phyloP scores from a whole-genome alignment of 1,140 invertebrate genomes.

The Drosophila sturtevanti region DNA sequence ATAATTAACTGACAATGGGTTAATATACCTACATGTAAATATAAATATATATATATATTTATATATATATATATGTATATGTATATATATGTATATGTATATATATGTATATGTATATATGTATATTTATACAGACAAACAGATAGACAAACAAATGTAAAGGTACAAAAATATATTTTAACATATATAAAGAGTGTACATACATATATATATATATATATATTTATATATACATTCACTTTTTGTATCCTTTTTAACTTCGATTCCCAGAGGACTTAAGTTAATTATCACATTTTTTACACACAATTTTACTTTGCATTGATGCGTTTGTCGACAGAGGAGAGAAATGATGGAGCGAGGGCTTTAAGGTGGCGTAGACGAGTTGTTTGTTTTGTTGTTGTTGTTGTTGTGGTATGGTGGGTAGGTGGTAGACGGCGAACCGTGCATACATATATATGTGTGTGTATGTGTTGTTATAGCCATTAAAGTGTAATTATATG shows the following conservation, averaged over 20 bases:
- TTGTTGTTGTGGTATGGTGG: neutral
- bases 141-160: constrained; percentile 7
- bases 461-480: constrained; percentile 36
- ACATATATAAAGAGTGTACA: constrained; percentile 9
- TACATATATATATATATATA: constrained; percentile 12
- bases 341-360: neutral
- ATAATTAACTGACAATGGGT: constrained; percentile 79
- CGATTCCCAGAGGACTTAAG: constrained; percentile 73
- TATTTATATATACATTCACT: neutral
- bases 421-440: constrained; percentile 9
- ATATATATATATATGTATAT: neutral
- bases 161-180: neutral
- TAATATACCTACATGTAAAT: constrained; percentile 22
- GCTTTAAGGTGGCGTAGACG: constrained; percentile 1
- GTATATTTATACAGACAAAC: constrained; percentile 28
- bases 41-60: neutral
- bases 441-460: too few species aligned
- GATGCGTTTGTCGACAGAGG: constrained; percentile 51
- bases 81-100: constrained; percentile 21
- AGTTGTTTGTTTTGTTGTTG: neutral
- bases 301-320: constrained; percentile 80
- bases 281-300: constrained; percentile 81
- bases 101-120: constrained; percentile 6
- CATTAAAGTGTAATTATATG: constrained; percentile 78
- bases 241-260: constrained; percentile 12